phyloP scores from a whole-genome alignment of 2,113 vertebrate genomes.

The Lepus europaeus region DNA sequence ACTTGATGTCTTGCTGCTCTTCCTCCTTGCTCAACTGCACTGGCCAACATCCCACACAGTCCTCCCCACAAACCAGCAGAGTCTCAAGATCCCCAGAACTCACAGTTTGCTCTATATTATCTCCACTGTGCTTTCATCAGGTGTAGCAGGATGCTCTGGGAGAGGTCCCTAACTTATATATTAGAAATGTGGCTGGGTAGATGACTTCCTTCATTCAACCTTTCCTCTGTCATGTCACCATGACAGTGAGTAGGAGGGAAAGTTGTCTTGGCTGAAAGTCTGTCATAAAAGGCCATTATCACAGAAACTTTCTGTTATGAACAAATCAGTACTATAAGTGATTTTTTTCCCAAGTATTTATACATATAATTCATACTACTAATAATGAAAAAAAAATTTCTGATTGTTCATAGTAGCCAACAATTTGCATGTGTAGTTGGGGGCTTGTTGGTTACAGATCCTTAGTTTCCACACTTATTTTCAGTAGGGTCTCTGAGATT shows the following conservation, averaged over 20 bases:
- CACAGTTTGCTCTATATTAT: background rate
- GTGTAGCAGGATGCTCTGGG: rapidly evolving
- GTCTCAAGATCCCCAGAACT: background rate
- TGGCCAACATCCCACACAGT: too few species aligned
- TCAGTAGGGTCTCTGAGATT: background rate
- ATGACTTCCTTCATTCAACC: background rate
- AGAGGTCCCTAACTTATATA: background rate
- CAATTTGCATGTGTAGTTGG: background rate
- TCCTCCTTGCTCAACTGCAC: background rate
- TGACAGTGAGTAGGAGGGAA: background rate
- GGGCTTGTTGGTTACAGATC: background rate
- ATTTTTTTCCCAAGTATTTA: background rate
- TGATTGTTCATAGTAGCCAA: background rate
- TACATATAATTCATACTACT: background rate
- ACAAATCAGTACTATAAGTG: background rate
- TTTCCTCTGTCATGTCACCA: background rate
- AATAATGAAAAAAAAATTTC: background rate
- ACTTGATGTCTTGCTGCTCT: background rate
- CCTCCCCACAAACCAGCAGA: background rate
- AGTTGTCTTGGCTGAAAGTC: background rate
- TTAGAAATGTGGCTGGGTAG: background rate
- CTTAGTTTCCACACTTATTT: background rate
- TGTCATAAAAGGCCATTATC: background rate
- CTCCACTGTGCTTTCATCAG: background rate
- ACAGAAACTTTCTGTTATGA: background rate